Base-by-base conservation (phyloP, 1,140 invertebrate genomes). In the Adelges cooleyi region DNA sequence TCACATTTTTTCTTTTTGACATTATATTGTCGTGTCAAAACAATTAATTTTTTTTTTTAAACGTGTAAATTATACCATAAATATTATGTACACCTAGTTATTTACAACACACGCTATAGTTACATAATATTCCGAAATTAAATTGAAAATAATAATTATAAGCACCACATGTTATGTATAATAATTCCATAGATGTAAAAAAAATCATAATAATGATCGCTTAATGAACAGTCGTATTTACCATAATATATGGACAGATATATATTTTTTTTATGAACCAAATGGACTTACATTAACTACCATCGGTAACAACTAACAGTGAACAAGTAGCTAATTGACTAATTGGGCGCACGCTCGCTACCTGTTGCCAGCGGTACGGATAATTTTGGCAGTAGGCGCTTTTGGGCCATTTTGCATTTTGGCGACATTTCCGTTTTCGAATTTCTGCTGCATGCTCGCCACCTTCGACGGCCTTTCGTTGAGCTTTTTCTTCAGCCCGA, bases 401-500 rank as follows among this genome's bases (percentile, higher is more conserved):
- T 42, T 38, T 1, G 23, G 38, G 13, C 33, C 22, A 9, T 44
- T 56, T 27, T 42, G 25, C n/a, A 17, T 15, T 2, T 15, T 22
- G 5, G n/a, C 13, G 10, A 10, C 9, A 9, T 4, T 46, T 20
- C 8, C 3, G 5, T 4, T 46, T 13, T 62, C 42, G 13, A 48
- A 48, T 46, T 6, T 33, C 25, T 62, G 44, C 5, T 62, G 40
- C 11, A 62, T 27, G n/a, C 44, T n/a, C 1, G 42, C 56, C 17
- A 62, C 27, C 2, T 29, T 46, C 0, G 42, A 33, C 9, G 42
- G 42, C 9, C 25, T n/a, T 13, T 62, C 40, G 11, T 40, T 46
- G 6, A 62, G 42, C 15, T 62, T 62, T 13, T 62, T 62, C 15
- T 62, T 62, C 17, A 62, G 11, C 9, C 56, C 56, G 2, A 62